Base-by-base conservation (phyloP, 2,888 invertebrate genomes). In the Spodoptera littoralis region DNA sequence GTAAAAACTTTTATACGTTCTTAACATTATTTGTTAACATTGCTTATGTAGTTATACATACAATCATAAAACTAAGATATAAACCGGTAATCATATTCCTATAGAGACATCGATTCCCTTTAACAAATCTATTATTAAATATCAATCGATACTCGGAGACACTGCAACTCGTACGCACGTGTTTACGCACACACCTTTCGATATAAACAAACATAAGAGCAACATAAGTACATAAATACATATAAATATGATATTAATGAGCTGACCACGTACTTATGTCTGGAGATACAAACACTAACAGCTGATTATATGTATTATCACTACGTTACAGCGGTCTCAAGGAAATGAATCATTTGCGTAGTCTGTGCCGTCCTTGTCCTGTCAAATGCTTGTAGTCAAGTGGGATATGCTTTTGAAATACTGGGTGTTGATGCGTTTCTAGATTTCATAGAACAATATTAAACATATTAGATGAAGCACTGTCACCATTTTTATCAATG, bases 291-390 rank as follows among this genome's bases (percentile, higher is more conserved):
- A 70, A 75, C 65, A 36, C 9, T 36, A 64, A 57, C 53, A 64
- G 47, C 65, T 71, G 76, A 71, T 75, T 75, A 56, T 46, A 18
- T 18, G 18, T 18, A 70, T 46, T 72, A 72, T 76, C 56, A 54
- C 50, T 57, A 50, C 18, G 36, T 27, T 76, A 57, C 22, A 69
- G 56, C 47, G 60, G 30, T 24, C 61, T 48, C 53, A 45, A 57
- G 57, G 57, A 71, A 62, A 71, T 69, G 57, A 62, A 43, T 74
- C 62, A 69, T 74, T 24, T 48, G 36, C 11, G 9, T 47, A 36
- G 50, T 53, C 13, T 56, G 59, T 42, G 27, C 24, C n/a, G 49
- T 42, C 49, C 49, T 66, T 73, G 22, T 67, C 8, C 30, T 50
- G 52, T 55, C 41, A 30, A 55, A 24, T 48, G 22, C 43, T 41